phyloP scores from a whole-genome alignment of 2,888 invertebrate genomes.

The Agrotis ipsilon region DNA sequence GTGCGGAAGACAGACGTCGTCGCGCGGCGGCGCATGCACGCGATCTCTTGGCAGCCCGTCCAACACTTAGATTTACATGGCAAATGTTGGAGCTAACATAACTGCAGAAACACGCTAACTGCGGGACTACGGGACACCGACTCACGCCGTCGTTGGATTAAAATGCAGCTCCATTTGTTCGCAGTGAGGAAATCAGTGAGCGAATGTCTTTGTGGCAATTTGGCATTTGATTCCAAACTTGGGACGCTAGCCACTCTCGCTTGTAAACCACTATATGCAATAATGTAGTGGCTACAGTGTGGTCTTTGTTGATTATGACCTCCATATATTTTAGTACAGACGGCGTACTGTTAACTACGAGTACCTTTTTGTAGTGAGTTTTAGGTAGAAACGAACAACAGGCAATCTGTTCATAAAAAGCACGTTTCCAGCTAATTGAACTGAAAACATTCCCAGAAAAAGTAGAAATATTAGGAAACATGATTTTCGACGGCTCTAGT shows the following conservation, averaged over 20 bases:
- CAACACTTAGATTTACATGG: conserved; percentile 67
- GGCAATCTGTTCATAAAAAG: background rate
- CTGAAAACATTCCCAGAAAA: background rate
- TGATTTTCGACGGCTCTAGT: background rate
- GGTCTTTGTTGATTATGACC: conserved; percentile 5
- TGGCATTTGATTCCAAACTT: conserved; percentile 25
- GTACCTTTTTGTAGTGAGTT: background rate
- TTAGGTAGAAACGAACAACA: background rate
- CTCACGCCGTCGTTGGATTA: conserved; percentile 43
- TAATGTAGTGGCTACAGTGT: background rate
- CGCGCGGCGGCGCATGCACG: conserved; percentile 54
- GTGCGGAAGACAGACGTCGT: conserved; percentile 58
- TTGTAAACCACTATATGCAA: conserved; percentile 5
- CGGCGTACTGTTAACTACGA: background rate
- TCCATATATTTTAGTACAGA: background rate
- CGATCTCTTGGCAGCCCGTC: conserved; percentile 66
- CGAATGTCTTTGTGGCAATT: conserved; percentile 46
- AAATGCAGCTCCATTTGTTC: conserved; percentile 51
- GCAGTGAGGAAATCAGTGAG: conserved; percentile 29
- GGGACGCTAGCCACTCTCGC: background rate
- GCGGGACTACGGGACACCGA: conserved; percentile 39
- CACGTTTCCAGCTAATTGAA: background rate
- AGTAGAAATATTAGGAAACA: background rate
- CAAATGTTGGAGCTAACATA: conserved; percentile 64
- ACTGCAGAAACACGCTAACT: conserved; percentile 58